A percentile compares a stretch with the other conserved stretches of the same genome.
phyloP scores from a whole-genome alignment of 2,888 invertebrate genomes.

The Drosophila affinis region DNA sequence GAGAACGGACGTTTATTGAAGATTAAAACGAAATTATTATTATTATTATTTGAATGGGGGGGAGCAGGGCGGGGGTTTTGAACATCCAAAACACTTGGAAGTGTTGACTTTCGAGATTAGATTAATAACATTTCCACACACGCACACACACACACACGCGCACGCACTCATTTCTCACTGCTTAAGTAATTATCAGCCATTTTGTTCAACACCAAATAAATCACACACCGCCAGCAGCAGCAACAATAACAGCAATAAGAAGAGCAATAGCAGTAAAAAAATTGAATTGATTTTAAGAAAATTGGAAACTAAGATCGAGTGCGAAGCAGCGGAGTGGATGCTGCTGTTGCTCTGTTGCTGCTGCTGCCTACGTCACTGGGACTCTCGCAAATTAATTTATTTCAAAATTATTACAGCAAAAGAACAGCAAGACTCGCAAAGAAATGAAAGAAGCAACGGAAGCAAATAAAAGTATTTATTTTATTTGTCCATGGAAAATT shows the following conservation, averaged over 20 bases:
- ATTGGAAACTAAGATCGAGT: slow-evolving; percentile 43
- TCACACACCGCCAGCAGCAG: slow-evolving; percentile 47
- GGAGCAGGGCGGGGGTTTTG: slow-evolving; percentile 19
- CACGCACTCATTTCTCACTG: slow-evolving; percentile 39
- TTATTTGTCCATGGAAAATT: slow-evolving; percentile 70
- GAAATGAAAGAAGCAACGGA: neutral
- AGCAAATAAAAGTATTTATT: slow-evolving; percentile 44
- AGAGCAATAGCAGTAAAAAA: slow-evolving; percentile 25
- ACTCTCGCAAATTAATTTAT: slow-evolving; percentile 4
- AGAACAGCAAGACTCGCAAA: neutral
- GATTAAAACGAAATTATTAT: slow-evolving; percentile 64
- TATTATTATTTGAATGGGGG: slow-evolving; percentile 22
- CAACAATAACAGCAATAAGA: slow-evolving; percentile 16
- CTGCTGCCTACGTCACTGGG: slow-evolving; percentile 12
- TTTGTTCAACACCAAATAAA: slow-evolving; percentile 65
- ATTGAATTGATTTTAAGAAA: slow-evolving; percentile 39
- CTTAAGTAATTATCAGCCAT: slow-evolving; percentile 53
- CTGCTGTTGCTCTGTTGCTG: neutral
- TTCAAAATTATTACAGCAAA: neutral
- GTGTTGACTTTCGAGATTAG: slow-evolving; percentile 61
- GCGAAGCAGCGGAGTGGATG: neutral
- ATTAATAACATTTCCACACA: slow-evolving; percentile 54
- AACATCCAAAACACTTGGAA: slow-evolving; percentile 49
- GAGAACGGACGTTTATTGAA: slow-evolving; percentile 42
- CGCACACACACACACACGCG: slow-evolving; percentile 44